Evolutionary conservation across 1,140 invertebrate genomes (phyloP), one percentile per base, ranked within the genome.

Genomic region (Drosophila simulans): DNA sequence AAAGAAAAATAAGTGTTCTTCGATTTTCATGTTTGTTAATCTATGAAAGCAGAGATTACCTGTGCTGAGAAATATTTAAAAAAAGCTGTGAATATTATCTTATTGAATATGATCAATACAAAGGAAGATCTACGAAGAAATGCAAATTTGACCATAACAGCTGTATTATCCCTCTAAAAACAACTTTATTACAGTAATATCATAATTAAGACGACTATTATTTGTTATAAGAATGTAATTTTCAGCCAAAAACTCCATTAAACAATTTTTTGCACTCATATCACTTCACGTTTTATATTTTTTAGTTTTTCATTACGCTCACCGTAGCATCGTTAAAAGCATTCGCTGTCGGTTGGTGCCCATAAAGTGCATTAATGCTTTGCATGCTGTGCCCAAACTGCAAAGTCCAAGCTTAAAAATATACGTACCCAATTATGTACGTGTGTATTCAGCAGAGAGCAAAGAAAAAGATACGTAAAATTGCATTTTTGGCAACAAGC

Each of bases 401-500:
- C 37, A 52, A 69, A 70, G 64, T 70, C 64, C 48, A 48, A 57
- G 64, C 64, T 68, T 70, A 56, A 70, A 70, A 37, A 57, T 42
- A 59, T 46, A 49, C 20, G 39, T 48, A 72, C 13, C 49, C 37
- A 45, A 73, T 63, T 70, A 49, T 69, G 51, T 69, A 34, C 34
- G 64, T 51, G 58, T 55, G 51, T 43, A 39, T 34, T 17, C 20
- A 48, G 40, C 22, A 48, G 34, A 5, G 35, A 17, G 49, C 15
- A 54, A 66, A 65, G 62, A 68, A 64, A 77, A 54, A 74, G 65
- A 85, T 56, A 64, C 73, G 68, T 49, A 85, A 71, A 80, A 89
- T 70, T 80, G 84, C 84, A 89, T 88, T 88, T 82, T 89, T 88
- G 80, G 84, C 84, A 89, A 88, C 77, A 83, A 77, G 72, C 77